Conservation (phyloP, 2,797 vertebrate genomes). For the Liparis tanakae region DNA sequence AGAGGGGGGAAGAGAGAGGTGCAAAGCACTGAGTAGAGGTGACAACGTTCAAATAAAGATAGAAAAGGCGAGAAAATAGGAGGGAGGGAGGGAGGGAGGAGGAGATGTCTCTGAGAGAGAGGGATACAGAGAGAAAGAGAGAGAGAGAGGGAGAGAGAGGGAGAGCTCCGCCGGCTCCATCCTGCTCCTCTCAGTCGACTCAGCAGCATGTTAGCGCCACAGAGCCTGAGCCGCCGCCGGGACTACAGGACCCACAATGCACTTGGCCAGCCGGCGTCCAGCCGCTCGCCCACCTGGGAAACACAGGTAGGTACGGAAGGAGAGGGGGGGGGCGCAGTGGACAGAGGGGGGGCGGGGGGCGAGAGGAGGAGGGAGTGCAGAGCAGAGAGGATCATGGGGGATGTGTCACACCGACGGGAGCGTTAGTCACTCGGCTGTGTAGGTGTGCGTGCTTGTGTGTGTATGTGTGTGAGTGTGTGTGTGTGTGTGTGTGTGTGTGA, state of each 20-base stretch:
- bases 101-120: slow-evolving; percentile 16
- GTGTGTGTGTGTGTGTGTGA: not conserved
- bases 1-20: slow-evolving; percentile 6
- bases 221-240: slow-evolving; percentile 49
- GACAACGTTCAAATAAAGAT: slow-evolving; percentile 63
- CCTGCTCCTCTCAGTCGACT: slow-evolving; percentile 38
- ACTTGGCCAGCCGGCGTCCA: slow-evolving; percentile 48
- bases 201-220: slow-evolving; percentile 70
- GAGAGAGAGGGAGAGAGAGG: slow-evolving; percentile 23
- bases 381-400: slow-evolving; percentile 40
- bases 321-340: not conserved
- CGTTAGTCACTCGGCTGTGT: slow-evolving; percentile 74
- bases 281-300: slow-evolving; percentile 65
- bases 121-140: too few species aligned
- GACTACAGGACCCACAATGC: slow-evolving; percentile 77
- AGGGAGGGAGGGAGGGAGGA: slow-evolving; percentile 37
- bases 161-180: slow-evolving; percentile 39
- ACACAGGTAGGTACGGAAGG: slow-evolving; percentile 70
- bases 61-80: slow-evolving; percentile 52
- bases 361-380: not conserved
- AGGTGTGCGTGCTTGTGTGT: slow-evolving; percentile 63
- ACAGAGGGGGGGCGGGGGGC: not conserved
- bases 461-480: slow-evolving; percentile 21
- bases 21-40: slow-evolving; percentile 43
- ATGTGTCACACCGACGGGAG: slow-evolving; percentile 40